Evolutionary conservation across 2,888 invertebrate species (phyloP), one percentile per base, ranked within the genome.

Genomic region (Leucoptera coffeella): DNA sequence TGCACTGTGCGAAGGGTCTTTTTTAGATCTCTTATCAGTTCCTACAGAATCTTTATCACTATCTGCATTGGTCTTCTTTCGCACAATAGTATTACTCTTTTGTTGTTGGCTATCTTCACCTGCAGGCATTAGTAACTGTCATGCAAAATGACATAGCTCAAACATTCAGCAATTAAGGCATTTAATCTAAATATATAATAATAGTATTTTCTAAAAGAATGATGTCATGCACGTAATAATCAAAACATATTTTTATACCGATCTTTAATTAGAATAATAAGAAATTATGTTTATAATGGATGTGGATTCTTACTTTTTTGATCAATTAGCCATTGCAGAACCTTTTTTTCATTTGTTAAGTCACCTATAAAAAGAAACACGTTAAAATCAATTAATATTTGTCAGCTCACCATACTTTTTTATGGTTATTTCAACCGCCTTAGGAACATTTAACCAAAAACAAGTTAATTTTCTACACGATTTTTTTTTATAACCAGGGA

Each of bases 301-400:
- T 69, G 72, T 74, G 73, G 75, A 72, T 77, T 79, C 90, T 90
- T 90, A 90, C 90, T 89, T 87, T 90, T 89, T 78, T 91, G 90
- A 77, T 87, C 84, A 76, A 89, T 78, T 75, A 92, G 85, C 91
- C 91, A 92, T 78, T 87, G 85, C 78, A 92, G 83, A 76, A 92
- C 90, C 79, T 86, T 87, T 74, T 87, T 86, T 81, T 91, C 89
- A 65, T 88, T 85, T 80, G 80, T 87, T 78, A 91, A 87, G 80
- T 90, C 84, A 79, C 90, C 90, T 90, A 82, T 76, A 82, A 69
- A 67, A 51, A 61, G 55, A 56, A 43, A 43, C 9, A 36, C 35
- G 37, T 49, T 52, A 42, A 23, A 11, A 22, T 4, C 12, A 26
- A 10, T 3, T 10, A 9, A 15, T 8, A 19, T 26, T 12, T 15